Base-by-base conservation (phyloP, 2,797 vertebrate genomes). In the Smutsia temminckii region DNA sequence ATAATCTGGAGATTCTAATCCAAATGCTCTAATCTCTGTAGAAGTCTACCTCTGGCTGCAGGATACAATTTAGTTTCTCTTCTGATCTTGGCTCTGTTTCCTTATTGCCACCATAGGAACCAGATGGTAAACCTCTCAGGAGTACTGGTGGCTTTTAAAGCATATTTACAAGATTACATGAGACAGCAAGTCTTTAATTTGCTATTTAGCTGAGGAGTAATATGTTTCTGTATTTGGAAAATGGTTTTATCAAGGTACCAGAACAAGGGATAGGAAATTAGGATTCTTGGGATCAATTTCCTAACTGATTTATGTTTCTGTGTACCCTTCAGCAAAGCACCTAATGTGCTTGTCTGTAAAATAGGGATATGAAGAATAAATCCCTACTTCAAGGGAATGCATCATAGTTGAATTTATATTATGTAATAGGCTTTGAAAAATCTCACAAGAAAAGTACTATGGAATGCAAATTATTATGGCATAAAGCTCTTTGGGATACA, bases 111-210 rank as follows among this genome's bases (percentile, higher is more conserved):
- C 86, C 32, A 49, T 32, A 37, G 68, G 79, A 92, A 88, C 29
- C 79, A 95, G 85, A 96, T 68, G 64, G 91, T 40, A 93, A 96
- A 57, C n/a, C 29, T 96, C 87, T 95, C 91, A 80, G 78, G 74
- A 79, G 77, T 42, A 63, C 95, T 96, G 96, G 85, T 97, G 95
- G 93, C 78, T 95, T 96, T 97, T 97, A 97, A 97, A 93, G 69
- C 79, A 77, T 89, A 97, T 97, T 97, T 97, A 93, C 90, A 97
- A 86, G 89, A 97, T 97, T 95, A 89, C n/a, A 93, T 87, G 88
- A 97, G 94, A 93, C 80, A 94, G 81, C 68, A 95, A 88, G 94
- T 74, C 91, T 94, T 93, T 97, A 94, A 95, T 85, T 96, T 88
- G 86, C 79, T 95, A n/a, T 81, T 96, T 90, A 96, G 80, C 75